Evolutionary conservation across 1,140 invertebrate genomes (phyloP), one percentile per base, ranked within the genome.

Genomic region (Helicoverpa armigera): DNA sequence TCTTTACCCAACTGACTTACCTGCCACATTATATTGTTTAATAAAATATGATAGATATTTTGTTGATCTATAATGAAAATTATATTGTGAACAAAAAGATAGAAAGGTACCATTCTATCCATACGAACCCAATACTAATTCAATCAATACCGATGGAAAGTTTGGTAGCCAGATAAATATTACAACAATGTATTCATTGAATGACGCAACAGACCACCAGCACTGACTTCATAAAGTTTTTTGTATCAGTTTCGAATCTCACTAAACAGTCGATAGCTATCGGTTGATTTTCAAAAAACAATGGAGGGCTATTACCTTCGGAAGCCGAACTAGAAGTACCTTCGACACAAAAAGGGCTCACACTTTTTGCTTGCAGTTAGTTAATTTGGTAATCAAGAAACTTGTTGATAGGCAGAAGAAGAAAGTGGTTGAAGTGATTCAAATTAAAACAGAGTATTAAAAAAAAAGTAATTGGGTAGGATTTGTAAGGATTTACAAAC

Each of bases 211-310:
- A 31, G 60, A 63, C 60, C 60, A 35, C 60, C 60, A 63, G 31
- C 60, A 65, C 7, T 18, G 56, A 7, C 56, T 58, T 13, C 31
- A 43, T 43, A 1, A 16, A 50, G 16, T 48, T 67, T 69, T 48
- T 50, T 69, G 35, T n/a, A 3, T 16, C 2, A 69, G 65, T 69
- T 69, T 69, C 65, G 18, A 69, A 69, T 69, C 12, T 50, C 65
- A 69, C 35, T 50, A 18, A 69, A 50, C 12, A 69, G 16, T 43
- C 65, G 14, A 35, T 50, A 13, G 16, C 65, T 18, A 11, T 50
- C 31, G 14, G 16, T 50, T 69, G 5, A n/a, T 69, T 69, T 69
- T 12, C 13, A 43, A 69, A 69, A 69, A 50, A 69, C 65, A 50
- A 61, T 29, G 23, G 11, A 43, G 29, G 3, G 35, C 16, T 12